Percentiles rank a stretch among this genome's conserved stretches.
Conservation (phyloP, 2,888 invertebrate species). For the Pemphredon lugubris region DNA sequence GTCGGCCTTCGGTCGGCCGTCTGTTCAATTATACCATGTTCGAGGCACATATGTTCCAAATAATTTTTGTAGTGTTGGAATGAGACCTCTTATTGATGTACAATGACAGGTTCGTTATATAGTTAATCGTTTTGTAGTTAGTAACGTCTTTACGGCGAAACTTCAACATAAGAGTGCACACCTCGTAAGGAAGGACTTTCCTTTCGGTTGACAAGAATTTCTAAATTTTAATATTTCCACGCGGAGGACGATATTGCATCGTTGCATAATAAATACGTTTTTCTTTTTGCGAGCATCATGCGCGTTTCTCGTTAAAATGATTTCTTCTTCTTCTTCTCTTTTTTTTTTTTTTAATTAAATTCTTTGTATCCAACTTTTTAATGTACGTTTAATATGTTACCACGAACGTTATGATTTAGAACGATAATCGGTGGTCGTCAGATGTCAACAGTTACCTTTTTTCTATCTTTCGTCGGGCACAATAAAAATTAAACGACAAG, state of each 20-base stretch:
- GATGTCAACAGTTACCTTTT: not conserved
- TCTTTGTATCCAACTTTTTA: slow-evolving; percentile 26
- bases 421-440: slow-evolving; percentile 23
- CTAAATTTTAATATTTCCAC: not conserved
- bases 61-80: slow-evolving; percentile 55
- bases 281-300: not conserved
- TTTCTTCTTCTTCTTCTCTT: slow-evolving; percentile 4
- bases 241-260: slow-evolving; percentile 8
- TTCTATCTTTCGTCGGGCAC: slow-evolving; percentile 1
- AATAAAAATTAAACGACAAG: not conserved
- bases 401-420: slow-evolving; percentile 12
- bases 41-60: slow-evolving; percentile 46
- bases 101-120: slow-evolving; percentile 65
- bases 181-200: slow-evolving; percentile 51
- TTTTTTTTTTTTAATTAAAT: slow-evolving; percentile 16
- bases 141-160: slow-evolving; percentile 67
- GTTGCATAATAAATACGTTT: slow-evolving; percentile 3
- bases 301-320: slow-evolving; percentile 4
- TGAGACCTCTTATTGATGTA: slow-evolving; percentile 61
- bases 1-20: slow-evolving; percentile 68
- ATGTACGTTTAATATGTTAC: slow-evolving; percentile 16
- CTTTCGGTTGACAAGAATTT: slow-evolving; percentile 22
- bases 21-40: slow-evolving; percentile 45
- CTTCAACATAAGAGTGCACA: slow-evolving; percentile 76
- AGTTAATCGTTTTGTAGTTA: slow-evolving; percentile 70